phyloP scores from a whole-genome alignment of 2,113 vertebrate genomes.

The Cinclus mexicanus region DNA sequence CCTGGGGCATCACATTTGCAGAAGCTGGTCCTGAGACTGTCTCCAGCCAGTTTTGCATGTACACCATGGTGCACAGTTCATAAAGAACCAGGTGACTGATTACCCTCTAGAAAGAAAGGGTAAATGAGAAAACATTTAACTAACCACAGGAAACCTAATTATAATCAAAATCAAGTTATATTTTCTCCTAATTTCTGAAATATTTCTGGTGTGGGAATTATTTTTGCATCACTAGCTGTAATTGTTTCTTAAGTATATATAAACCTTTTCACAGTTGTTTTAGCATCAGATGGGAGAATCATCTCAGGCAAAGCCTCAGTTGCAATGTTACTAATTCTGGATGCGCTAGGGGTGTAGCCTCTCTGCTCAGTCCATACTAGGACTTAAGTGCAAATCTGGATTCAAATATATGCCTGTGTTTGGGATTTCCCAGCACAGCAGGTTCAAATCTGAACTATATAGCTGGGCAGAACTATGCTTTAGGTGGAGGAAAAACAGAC shows the following conservation, averaged over 20 bases:
- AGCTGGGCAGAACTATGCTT: neutral
- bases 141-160: constrained; percentile 45
- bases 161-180: neutral
- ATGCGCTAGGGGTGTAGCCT: neutral
- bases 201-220: constrained; percentile 38
- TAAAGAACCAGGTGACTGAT: constrained; percentile 48
- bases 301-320: neutral
- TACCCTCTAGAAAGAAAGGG: neutral
- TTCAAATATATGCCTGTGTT: neutral
- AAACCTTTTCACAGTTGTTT: neutral
- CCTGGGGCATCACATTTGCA: constrained; percentile 33
- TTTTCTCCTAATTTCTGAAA: constrained; percentile 38
- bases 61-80: neutral
- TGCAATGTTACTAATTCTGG: neutral
- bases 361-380: neutral
- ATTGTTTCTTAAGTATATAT: constrained; percentile 25
- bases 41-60: neutral
- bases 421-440: neutral
- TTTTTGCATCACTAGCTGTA: constrained; percentile 27
- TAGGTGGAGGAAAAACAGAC: neutral
- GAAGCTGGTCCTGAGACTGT: neutral
- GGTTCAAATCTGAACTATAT: neutral
- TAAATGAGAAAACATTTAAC: constrained; percentile 65
- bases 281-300: neutral
- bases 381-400: neutral